Evolutionary conservation across 2,888 invertebrate genomes (phyloP), one percentile per base, ranked within the genome.

Genomic region (Tiphia femorata): DNA sequence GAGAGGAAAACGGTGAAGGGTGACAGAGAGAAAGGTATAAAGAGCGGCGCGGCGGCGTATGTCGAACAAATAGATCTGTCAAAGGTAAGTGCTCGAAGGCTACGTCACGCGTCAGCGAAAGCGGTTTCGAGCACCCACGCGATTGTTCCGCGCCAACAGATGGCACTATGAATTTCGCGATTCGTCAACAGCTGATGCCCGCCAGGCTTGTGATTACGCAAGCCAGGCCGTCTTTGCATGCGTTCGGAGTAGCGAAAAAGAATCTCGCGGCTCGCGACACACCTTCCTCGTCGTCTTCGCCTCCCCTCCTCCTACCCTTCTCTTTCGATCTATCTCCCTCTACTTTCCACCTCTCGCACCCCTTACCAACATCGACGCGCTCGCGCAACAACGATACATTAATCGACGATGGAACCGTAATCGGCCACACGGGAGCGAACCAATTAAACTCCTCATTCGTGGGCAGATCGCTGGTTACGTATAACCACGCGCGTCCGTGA

Each of bases 11-110:
- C 8, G 25, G n/a, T 7, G 27, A 23, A 25, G n/a, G 48, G 37
- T 35, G 33, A 41, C 7, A 27, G 40, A 56, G 41, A 56, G 48
- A 49, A 50, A 49, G 43, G 47, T 52, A 43, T 51, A 17, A n/a
- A 25, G 49, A 17, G 30, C 35, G 43, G 21, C 10, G 21, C 10
- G 10, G 20, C 37, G 37, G 52, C 40, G 51, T 51, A 62, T 62
- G 62, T 64, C 58, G 67, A 57, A 57, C 60, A 62, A 62, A 67
- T 58, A 65, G 52, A 66, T 49, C 54, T 53, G 55, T 51, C 50
- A 57, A 43, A 57, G n/a, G 55, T 40, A 29, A 62, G 49, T n/a
- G n/a, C n/a, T 47, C 51, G 38, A n/a, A n/a, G n/a, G n/a, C n/a
- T n/a, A n/a, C 30, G 58, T 61, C 58, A 55, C 55, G n/a, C n/a